Percentiles rank a stretch among this genome's conserved stretches.
phyloP scores from a whole-genome alignment of 2,113 vertebrate species.

The Lepus timidus region DNA sequence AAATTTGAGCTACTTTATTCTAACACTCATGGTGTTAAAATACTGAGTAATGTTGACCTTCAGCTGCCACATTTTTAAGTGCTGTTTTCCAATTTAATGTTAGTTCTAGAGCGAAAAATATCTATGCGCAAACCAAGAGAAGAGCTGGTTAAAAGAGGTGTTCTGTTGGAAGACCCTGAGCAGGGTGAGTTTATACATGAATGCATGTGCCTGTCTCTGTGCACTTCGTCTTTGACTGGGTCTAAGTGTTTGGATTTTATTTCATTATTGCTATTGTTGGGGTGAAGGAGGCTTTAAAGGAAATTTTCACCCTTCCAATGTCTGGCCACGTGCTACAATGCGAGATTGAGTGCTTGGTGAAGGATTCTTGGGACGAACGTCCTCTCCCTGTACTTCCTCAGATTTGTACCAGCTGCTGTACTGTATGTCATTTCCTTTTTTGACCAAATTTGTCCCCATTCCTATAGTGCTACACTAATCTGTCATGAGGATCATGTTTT shows the following conservation, averaged over 20 bases:
- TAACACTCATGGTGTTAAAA: conserved; percentile 55
- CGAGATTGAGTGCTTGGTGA: neutral
- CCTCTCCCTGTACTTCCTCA: neutral
- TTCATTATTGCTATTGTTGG: neutral
- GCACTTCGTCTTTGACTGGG: conserved; percentile 27
- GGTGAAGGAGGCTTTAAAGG: neutral
- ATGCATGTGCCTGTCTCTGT: conserved; percentile 72
- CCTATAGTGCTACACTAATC: neutral
- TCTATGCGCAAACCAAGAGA: conserved; percentile 97
- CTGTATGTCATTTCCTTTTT: conserved; percentile 1
- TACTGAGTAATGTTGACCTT: conserved; percentile 55
- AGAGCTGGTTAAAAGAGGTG: conserved; percentile 97
- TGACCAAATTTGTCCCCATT: neutral
- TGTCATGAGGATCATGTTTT: conserved; percentile 2
- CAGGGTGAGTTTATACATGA: conserved; percentile 91
- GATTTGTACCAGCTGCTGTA: neutral
- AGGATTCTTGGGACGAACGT: neutral
- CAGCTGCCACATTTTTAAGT: conserved; percentile 84
- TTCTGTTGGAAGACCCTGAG: conserved; percentile 96
- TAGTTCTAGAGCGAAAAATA: conserved; percentile 99
- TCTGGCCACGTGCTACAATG: neutral
- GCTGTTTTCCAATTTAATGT: conserved; percentile 85
- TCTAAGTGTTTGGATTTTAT: neutral
- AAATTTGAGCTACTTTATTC: conserved; percentile 66
- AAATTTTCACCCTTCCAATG: neutral